Evolutionary conservation across 2,113 vertebrate species (phyloP).

Genomic region (Psilopsiagon aurifrons): DNA sequence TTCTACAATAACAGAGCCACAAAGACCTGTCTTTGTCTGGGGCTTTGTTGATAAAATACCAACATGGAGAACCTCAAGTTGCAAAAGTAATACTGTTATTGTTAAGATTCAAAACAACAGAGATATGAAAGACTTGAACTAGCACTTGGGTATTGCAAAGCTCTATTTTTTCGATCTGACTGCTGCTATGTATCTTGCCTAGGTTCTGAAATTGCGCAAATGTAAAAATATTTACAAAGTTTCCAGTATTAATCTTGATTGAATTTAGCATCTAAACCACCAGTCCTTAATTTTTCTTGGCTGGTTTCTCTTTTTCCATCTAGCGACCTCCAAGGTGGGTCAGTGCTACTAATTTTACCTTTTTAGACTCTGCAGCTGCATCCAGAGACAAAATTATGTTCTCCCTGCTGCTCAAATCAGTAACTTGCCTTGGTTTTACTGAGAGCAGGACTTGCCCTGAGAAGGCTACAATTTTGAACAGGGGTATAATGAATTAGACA

Average conservation of each 20-base stretch:
- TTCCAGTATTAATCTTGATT: constrained; percentile 6
- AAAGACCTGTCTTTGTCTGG: not conserved
- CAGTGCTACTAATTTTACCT: not conserved
- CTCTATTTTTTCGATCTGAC: not conserved
- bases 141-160: not conserved
- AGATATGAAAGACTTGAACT: not conserved
- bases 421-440: not conserved
- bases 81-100: not conserved
- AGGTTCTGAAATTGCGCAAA: not conserved
- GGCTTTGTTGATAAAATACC: not conserved
- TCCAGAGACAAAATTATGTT: not conserved
- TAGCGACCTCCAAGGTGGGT: not conserved
- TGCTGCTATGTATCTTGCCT: not conserved
- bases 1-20: not conserved
- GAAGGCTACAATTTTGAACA: not conserved
- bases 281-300: constrained; percentile 17
- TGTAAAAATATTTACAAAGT: not conserved
- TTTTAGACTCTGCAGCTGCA: not conserved
- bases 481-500: not conserved
- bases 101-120: not conserved
- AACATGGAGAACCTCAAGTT: not conserved
- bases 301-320: constrained; percentile 15
- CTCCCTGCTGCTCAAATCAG: not conserved
- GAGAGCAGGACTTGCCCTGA: not conserved
- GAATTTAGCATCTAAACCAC: not conserved